Evolutionary conservation across 2,113 vertebrate species (phyloP), one percentile per base, ranked within the genome.

Genomic region (Pseudolaguvia tuberculata): DNA sequence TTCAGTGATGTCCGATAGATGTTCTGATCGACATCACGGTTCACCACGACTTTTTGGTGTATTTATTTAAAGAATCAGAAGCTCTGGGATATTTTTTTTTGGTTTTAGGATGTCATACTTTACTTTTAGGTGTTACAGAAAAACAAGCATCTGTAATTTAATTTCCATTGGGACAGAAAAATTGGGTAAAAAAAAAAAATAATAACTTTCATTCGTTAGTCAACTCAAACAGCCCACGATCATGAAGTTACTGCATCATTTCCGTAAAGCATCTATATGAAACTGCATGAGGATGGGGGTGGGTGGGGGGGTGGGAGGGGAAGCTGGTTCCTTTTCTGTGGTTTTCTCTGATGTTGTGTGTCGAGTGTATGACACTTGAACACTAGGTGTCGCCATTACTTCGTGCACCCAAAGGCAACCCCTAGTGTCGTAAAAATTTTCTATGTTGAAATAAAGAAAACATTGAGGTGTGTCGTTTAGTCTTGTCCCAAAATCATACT

Each of bases 401-500:
- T n/a, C n/a, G n/a, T n/a, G n/a, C n/a, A n/a, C n/a, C n/a, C 31
- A 35, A 35, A 35, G 31, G 31, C 31, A 6, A 35, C 31, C 31
- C 31, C 31, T 35, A 35, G 31, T 35, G 31, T 35, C 6, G 31
- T 35, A 35, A 3, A 4, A 42, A 6, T 42, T 42, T 42, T 42
- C 39, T 42, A 2, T 42, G 29, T 31, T 18, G 15, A 53, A 18
- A 13, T 39, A 20, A 5, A 62, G 31, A 47, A 23, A 65, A 23
- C 13, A 65, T 50, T 23, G 23, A 27, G 15, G 9, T 20, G 8
- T 20, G 23, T 25, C 14, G 25, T 66, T 66, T 45, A 48, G 55
- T 93, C 92, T 85, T 83, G 78, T 45, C 91, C 91, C 18, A 90
- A 85, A 0, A 98, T 89, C 89, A 95, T 93, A 83, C 88, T 94